Evolutionary conservation across 2,797 vertebrate species (phyloP).

Genomic region (Poecilia gillii): DNA sequence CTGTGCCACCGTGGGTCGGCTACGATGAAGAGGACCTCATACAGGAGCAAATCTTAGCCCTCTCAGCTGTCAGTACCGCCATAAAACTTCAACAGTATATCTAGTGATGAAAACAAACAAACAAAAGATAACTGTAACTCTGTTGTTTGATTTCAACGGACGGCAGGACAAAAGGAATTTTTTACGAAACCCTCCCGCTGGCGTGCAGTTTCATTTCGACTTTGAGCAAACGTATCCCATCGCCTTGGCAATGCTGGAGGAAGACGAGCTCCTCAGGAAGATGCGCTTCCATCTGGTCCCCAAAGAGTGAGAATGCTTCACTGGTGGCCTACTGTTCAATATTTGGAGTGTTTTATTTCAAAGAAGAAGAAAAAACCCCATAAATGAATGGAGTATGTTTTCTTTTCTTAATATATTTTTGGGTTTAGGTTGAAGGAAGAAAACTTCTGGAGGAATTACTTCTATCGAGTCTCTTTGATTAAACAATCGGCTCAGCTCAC

Average conservation of each 20-base stretch:
- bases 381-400: background rate
- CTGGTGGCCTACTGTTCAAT: background rate
- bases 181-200: slow-evolving; percentile 90
- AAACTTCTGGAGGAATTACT: slow-evolving; percentile 95
- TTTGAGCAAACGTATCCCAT: slow-evolving; percentile 92
- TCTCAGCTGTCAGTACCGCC: slow-evolving; percentile 87
- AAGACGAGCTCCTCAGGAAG: slow-evolving; percentile 91
- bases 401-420: background rate
- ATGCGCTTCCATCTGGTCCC: slow-evolving; percentile 96
- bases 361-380: background rate
- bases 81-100: background rate
- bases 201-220: slow-evolving; percentile 93
- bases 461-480: slow-evolving; percentile 83
- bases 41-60: slow-evolving; percentile 92
- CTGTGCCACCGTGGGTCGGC: slow-evolving; percentile 92
- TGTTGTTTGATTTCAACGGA: slow-evolving; percentile 27
- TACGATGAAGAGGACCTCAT: slow-evolving; percentile 92
- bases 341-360: background rate
- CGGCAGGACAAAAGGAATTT: slow-evolving; percentile 93
- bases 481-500: slow-evolving; percentile 91
- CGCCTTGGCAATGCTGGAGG: slow-evolving; percentile 93
- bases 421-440: slow-evolving; percentile 89
- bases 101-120: background rate
- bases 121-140: background rate
- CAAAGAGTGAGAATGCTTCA: slow-evolving; percentile 86